A percentile compares a stretch with the other conserved stretches of the same genome.
Conservation (phyloP, 2,797 vertebrate genomes). For the Microhierax caerulescens region DNA sequence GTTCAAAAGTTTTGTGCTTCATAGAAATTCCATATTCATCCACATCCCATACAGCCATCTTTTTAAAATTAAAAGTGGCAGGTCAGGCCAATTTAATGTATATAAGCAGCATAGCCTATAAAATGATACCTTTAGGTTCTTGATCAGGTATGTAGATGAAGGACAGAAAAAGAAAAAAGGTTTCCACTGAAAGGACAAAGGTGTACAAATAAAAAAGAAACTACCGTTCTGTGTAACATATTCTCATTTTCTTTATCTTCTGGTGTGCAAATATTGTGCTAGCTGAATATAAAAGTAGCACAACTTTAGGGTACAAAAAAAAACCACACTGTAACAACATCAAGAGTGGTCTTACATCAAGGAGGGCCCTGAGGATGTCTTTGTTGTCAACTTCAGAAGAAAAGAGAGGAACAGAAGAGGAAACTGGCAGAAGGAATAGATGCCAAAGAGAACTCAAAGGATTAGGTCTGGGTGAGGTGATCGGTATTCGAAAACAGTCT, state of each 20-base stretch:
- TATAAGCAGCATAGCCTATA: slow-evolving; percentile 65
- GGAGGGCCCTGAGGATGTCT: slow-evolving; percentile 99
- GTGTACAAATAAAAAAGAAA: slow-evolving; percentile 76
- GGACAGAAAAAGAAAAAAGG: slow-evolving; percentile 59
- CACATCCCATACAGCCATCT: slow-evolving; percentile 73
- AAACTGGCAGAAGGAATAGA: slow-evolving; percentile 99
- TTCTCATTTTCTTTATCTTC: slow-evolving; percentile 94
- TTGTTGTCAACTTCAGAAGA: slow-evolving; percentile 99
- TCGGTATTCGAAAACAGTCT: slow-evolving; percentile 99
- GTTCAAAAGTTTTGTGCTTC: slow-evolving; percentile 87
- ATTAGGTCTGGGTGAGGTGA: slow-evolving; percentile 99
- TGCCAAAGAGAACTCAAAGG: slow-evolving; percentile 99
- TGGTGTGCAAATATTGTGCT: slow-evolving; percentile 99
- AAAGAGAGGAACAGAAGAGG: slow-evolving; percentile 99
- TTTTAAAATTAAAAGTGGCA: slow-evolving; percentile 86
- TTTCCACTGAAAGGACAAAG: slow-evolving; percentile 67
- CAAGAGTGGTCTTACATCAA: slow-evolving; percentile 99
- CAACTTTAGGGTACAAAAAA: slow-evolving; percentile 98
- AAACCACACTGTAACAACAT: slow-evolving; percentile 93
- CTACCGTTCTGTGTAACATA: slow-evolving; percentile 82
- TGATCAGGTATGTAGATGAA: slow-evolving; percentile 78
- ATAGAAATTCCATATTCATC: slow-evolving; percentile 85
- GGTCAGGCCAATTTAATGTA: slow-evolving; percentile 84
- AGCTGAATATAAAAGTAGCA: slow-evolving; percentile 98
- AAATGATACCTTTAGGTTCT: slow-evolving; percentile 72